These are phyloP conservation scores for Oncorhynchus nerka DNA, from an alignment of 2,113 vertebrate genomes.

Conservation along the genomic window DNA sequence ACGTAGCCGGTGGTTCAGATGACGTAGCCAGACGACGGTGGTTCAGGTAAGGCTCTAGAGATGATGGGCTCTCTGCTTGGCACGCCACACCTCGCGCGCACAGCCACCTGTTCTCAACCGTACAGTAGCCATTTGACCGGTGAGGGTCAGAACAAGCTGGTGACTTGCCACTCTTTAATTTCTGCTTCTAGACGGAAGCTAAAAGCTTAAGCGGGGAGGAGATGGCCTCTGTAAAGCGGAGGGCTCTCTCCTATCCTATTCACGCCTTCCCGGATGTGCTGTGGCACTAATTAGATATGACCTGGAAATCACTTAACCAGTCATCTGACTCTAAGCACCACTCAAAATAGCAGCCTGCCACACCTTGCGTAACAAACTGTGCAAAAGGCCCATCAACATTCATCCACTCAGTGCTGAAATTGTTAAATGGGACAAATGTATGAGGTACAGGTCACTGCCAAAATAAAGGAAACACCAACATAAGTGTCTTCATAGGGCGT, in stretches of 20 bases:
- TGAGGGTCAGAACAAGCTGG: neutral
- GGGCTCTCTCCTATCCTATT: neutral
- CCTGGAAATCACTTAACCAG: constrained; percentile 29
- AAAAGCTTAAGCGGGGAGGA: constrained; percentile 16
- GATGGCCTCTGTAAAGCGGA: too few species aligned
- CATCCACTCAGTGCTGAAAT: neutral
- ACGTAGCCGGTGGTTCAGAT: neutral
- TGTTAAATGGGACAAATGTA: neutral
- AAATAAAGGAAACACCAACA: too few species aligned
- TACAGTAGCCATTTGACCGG: neutral
- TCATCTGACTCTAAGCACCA: constrained; percentile 16
- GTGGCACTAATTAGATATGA: constrained; percentile 25
- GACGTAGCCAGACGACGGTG: neutral
- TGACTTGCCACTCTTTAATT: constrained; percentile 8
- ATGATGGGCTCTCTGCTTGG: neutral
- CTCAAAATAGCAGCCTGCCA: constrained; percentile 28
- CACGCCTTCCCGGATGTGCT: constrained; percentile 9
- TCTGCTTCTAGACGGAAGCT: neutral
- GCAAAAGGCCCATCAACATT: neutral
- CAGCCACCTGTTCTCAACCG: neutral
- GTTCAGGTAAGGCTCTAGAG: neutral
- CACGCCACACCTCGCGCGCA: neutral
- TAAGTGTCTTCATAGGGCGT: too few species aligned
- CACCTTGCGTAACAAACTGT: constrained; percentile 5
- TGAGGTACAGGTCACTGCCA: neutral